Evolutionary conservation across 2,888 invertebrate genomes (phyloP).

Genomic region (Uropetala carovei): DNA sequence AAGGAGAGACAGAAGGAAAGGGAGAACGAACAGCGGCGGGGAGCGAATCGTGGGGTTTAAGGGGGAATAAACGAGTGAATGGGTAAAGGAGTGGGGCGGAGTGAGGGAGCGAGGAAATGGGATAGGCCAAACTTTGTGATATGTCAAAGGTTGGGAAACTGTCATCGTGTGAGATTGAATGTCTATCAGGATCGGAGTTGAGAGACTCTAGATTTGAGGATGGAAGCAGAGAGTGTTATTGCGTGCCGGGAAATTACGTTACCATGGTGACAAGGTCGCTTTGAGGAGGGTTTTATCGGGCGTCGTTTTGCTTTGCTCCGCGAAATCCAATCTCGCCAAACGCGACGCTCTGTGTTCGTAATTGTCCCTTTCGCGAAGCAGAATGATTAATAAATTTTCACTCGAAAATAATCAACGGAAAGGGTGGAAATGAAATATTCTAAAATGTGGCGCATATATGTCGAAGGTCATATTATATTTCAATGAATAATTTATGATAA

Average conservation of each 20-base stretch:
- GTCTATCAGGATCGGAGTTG: constrained; percentile 2
- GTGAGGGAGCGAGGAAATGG: not conserved
- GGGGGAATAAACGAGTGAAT: not conserved
- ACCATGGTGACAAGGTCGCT: constrained; percentile 24
- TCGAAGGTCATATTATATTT: too few species aligned
- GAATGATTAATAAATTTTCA: not conserved
- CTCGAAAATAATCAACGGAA: too few species aligned
- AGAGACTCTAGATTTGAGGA: constrained; percentile 11
- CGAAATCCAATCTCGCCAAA: constrained; percentile 16
- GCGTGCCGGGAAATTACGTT: constrained; percentile 25
- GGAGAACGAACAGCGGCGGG: not conserved
- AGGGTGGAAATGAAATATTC: too few species aligned
- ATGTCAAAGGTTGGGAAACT: constrained; percentile 30
- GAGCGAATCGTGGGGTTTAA: not conserved
- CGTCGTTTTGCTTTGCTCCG: not conserved
- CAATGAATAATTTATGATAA: too few species aligned
- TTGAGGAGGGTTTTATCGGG: constrained; percentile 12
- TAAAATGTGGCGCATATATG: too few species aligned
- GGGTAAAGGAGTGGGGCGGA: not conserved
- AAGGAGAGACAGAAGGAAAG: too few species aligned
- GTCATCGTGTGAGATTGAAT: constrained; percentile 15
- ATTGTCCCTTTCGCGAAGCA: not conserved
- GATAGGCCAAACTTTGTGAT: not conserved
- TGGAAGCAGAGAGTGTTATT: constrained; percentile 4
- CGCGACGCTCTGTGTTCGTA: not conserved